phyloP scores from a whole-genome alignment of 2,797 vertebrate genomes.

The Micropoecilia bifurca region DNA sequence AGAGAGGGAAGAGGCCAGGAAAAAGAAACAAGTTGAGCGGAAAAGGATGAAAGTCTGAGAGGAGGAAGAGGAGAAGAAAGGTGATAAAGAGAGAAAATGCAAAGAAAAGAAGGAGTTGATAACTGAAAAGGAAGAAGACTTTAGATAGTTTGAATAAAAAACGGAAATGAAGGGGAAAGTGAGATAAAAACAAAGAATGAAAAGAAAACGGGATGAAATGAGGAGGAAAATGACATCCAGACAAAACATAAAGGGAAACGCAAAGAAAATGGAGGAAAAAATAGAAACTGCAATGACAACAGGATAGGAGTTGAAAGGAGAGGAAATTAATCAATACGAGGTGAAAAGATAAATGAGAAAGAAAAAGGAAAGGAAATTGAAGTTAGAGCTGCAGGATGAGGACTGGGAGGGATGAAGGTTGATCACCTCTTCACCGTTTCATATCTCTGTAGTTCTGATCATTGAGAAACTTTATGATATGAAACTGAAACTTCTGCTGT shows the following conservation, averaged over 20 bases:
- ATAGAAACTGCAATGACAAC: not conserved
- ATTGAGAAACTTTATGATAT: not conserved
- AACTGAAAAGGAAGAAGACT: not conserved
- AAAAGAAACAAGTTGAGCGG: not conserved
- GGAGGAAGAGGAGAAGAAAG: not conserved
- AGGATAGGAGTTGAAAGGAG: not conserved
- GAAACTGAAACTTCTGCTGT: not conserved
- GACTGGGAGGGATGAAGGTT: not conserved
- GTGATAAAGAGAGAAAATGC: not conserved
- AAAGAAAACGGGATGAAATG: not conserved
- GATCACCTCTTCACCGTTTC: not conserved
- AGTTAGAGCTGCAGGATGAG: not conserved
- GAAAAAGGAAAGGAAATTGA: not conserved
- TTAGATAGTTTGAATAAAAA: not conserved
- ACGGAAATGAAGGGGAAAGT: not conserved
- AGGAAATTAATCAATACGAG: constrained; percentile 1
- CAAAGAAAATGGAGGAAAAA: constrained; percentile 1
- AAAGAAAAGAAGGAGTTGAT: not conserved
- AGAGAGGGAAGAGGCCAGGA: not conserved
- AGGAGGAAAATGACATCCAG: not conserved
- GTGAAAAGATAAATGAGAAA: not conserved
- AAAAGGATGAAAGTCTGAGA: not conserved
- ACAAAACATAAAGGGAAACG: not conserved
- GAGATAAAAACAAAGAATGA: not conserved
- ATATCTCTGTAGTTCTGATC: not conserved